Evolutionary conservation across 2,888 invertebrate genomes (phyloP).

Genomic region (Agonopterix heracliana): DNA sequence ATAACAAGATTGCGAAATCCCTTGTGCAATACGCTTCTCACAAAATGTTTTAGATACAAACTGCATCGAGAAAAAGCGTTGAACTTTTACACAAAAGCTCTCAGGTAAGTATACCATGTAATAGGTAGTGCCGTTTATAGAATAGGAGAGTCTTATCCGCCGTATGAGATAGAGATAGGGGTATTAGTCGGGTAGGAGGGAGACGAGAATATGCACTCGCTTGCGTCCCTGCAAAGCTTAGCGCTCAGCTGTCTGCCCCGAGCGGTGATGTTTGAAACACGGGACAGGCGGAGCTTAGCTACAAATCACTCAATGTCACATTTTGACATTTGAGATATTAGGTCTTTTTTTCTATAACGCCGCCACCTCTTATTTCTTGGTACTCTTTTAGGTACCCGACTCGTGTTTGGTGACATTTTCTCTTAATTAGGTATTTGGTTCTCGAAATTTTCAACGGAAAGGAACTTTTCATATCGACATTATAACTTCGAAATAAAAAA

Average conservation of each 20-base stretch:
- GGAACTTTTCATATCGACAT: not conserved
- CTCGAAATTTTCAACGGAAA: not conserved
- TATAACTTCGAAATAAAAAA: conserved; percentile 5
- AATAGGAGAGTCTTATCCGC: conserved; percentile 61
- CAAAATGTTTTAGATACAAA: conserved; percentile 60
- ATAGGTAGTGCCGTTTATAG: conserved; percentile 67
- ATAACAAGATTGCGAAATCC: conserved; percentile 36
- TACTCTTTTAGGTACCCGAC: conserved; percentile 31
- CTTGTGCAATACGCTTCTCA: conserved; percentile 42
- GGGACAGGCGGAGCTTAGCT: conserved; percentile 78
- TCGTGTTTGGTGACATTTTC: conserved; percentile 25
- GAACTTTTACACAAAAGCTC: conserved; percentile 74
- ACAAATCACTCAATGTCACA: conserved; percentile 78
- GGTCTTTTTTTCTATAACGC: conserved; percentile 74
- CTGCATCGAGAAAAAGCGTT: conserved; percentile 65
- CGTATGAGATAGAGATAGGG: conserved; percentile 48
- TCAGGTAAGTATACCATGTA: conserved; percentile 68
- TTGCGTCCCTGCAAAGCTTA: conserved; percentile 64
- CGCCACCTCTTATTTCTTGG: conserved; percentile 62
- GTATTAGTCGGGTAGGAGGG: conserved; percentile 38
- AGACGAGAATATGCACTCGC: conserved; percentile 57
- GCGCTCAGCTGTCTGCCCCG: conserved; percentile 73
- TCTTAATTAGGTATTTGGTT: conserved; percentile 11
- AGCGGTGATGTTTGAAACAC: conserved; percentile 77
- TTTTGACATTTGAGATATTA: conserved; percentile 78